Evolutionary conservation across 2,113 vertebrate species (phyloP).

Genomic region (Esox niger): DNA sequence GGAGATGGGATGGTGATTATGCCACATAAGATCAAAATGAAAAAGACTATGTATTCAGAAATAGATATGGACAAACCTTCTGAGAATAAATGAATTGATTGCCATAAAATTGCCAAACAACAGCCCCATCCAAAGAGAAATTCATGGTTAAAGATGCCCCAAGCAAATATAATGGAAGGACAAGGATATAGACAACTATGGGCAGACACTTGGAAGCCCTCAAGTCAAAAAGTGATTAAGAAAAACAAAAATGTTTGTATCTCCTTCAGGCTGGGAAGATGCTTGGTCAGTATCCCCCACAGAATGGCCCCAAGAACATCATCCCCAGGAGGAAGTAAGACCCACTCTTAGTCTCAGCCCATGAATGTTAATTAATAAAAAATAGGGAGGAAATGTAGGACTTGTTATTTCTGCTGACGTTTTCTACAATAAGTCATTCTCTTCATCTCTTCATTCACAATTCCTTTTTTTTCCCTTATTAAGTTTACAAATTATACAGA

Average conservation of each 20-base stretch:
- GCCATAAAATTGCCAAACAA: slow-evolving; percentile 52
- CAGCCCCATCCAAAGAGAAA: slow-evolving; percentile 46
- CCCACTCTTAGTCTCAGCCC: neutral
- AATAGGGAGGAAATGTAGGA: neutral
- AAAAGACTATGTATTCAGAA: slow-evolving; percentile 18
- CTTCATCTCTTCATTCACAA: neutral
- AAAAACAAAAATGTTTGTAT: slow-evolving; percentile 23
- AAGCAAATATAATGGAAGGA: neutral
- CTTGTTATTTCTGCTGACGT: neutral
- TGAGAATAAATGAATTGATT: slow-evolving; percentile 41
- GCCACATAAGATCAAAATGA: slow-evolving; percentile 10
- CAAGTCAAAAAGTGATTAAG: neutral
- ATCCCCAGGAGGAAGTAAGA: slow-evolving; percentile 14
- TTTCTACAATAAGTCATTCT: neutral
- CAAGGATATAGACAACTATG: slow-evolving; percentile 44
- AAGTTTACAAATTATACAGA: neutral
- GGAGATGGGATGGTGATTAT: slow-evolving; percentile 26
- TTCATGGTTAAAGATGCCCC: neutral
- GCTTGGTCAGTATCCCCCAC: slow-evolving; percentile 31
- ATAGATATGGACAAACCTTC: slow-evolving; percentile 34
- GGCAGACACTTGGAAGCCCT: slow-evolving; percentile 57
- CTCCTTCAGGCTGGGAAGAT: slow-evolving; percentile 43
- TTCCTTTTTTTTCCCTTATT: no score
- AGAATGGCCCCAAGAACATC: slow-evolving; percentile 6
- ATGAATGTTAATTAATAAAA: neutral